phyloP scores from a whole-genome alignment of 1,140 invertebrate species.

The Melanaphis sacchari region DNA sequence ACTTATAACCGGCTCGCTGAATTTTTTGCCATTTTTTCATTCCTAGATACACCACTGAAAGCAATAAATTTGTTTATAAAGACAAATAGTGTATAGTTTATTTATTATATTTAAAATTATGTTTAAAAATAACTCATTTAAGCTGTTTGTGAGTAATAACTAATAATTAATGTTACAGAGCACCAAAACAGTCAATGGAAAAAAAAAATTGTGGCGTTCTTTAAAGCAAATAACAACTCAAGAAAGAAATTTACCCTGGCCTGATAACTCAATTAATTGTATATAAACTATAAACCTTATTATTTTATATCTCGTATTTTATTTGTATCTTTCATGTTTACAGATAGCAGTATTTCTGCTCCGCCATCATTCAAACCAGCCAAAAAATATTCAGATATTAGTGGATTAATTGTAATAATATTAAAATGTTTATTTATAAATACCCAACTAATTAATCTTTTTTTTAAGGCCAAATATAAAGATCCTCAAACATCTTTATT shows the following conservation, averaged over 20 bases:
- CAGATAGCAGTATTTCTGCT: constrained; percentile 85
- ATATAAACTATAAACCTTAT: constrained; percentile 63
- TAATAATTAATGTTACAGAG: constrained; percentile 17
- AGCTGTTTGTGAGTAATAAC: neutral
- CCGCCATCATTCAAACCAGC: constrained; percentile 88
- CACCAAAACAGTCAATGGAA: constrained; percentile 62
- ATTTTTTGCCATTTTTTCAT: too few species aligned
- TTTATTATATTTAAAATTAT: neutral
- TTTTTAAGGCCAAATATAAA: constrained; percentile 78
- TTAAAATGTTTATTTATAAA: constrained; percentile 37
- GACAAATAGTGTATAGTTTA: neutral
- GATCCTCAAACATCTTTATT: constrained; percentile 89
- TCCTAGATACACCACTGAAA: neutral
- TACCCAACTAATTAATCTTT: constrained; percentile 51
- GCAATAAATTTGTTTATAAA: neutral
- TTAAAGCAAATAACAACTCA: constrained; percentile 80
- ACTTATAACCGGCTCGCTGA: too few species aligned
- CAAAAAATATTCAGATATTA: constrained; percentile 94
- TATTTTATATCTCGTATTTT: neutral
- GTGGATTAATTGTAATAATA: constrained; percentile 75
- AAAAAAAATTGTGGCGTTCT: constrained; percentile 79
- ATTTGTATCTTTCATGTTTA: constrained; percentile 62
- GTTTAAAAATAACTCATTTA: neutral
- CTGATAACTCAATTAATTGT: constrained; percentile 74
- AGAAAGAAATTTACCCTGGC: constrained; percentile 76